These are phyloP conservation scores for Eumaeus atala DNA, from an alignment of 1,140 invertebrate genomes.

Conservation along the genomic window DNA sequence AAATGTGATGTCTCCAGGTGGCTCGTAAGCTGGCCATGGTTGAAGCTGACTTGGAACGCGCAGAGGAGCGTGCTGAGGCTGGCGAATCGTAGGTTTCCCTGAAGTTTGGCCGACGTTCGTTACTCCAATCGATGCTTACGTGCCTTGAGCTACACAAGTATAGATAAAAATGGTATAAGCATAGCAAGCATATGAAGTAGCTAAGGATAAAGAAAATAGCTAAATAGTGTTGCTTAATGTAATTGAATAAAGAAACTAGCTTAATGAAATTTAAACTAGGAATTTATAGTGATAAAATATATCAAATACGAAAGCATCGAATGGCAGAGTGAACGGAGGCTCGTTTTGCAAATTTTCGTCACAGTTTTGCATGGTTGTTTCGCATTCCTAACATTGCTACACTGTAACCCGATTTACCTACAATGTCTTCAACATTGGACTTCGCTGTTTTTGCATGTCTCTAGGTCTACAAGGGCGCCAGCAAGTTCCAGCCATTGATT, in stretches of 20 bases:
- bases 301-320: slow-evolving; percentile 27
- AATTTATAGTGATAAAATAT: no score
- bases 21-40: slow-evolving; percentile 99
- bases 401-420: slow-evolving; percentile 63
- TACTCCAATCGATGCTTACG: slow-evolving; percentile 22
- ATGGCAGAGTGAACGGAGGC: slow-evolving; percentile 38
- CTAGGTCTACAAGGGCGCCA: slow-evolving; percentile 43
- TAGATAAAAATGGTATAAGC: slow-evolving; percentile 1
- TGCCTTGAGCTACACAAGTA: no score
- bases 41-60: slow-evolving; percentile 99
- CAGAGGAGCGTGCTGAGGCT: slow-evolving; percentile 99
- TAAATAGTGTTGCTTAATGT: no score
- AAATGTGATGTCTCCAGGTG: slow-evolving; percentile 83
- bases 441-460: slow-evolving; percentile 62
- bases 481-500: slow-evolving; percentile 8
- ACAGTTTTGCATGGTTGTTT: slow-evolving; percentile 71
- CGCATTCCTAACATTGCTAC: slow-evolving; percentile 65
- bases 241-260: background rate
- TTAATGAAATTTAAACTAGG: background rate
- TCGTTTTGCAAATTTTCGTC: slow-evolving; percentile 58
- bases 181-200: no score
- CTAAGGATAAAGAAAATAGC: no score
- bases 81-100: slow-evolving; percentile 97
- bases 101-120: slow-evolving; percentile 29
- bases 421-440: slow-evolving; percentile 52